These are phyloP conservation scores for Ethmia dodecea DNA, from an alignment of 2,888 invertebrate species.

Conservation along the genomic window DNA sequence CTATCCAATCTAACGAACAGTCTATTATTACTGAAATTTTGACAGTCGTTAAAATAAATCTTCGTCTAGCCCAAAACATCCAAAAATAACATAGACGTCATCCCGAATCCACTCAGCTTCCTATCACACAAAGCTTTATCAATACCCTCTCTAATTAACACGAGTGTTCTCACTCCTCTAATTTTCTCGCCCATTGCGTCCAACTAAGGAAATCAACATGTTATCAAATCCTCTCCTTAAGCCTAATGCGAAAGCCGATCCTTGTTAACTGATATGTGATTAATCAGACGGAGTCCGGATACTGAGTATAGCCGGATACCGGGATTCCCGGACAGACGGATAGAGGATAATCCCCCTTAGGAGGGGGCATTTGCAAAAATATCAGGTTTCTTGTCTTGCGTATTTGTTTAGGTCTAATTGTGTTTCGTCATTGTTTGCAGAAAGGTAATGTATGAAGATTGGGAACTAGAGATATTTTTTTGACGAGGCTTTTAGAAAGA, in stretches of 20 bases:
- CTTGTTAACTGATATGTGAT: slow-evolving; percentile 54
- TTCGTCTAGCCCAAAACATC: too few species aligned
- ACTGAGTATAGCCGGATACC: slow-evolving; percentile 16
- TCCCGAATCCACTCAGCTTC: too few species aligned
- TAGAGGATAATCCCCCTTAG: slow-evolving; percentile 8
- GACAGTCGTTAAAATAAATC: too few species aligned
- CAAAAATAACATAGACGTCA: too few species aligned
- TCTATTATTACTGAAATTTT: too few species aligned
- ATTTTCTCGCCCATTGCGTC: slow-evolving; percentile 7
- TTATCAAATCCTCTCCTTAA: slow-evolving; percentile 32
- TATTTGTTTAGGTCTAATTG: slow-evolving; percentile 19
- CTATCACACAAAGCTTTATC: too few species aligned
- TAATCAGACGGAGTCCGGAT: slow-evolving; percentile 33
- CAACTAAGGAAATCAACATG: slow-evolving; percentile 27
- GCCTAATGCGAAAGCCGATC: slow-evolving; percentile 38
- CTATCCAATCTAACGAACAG: too few species aligned
- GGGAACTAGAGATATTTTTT: too few species aligned
- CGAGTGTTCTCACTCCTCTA: slow-evolving; percentile 3
- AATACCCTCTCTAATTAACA: too few species aligned
- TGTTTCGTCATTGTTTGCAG: slow-evolving; percentile 5
- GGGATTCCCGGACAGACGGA: slow-evolving; percentile 14
- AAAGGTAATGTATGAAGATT: neutral
- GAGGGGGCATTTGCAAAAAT: slow-evolving; percentile 26
- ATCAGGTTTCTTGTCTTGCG: slow-evolving; percentile 29
- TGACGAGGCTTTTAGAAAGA: too few species aligned